Conservation (phyloP, 2,113 vertebrate genomes). For the Lepidothrix coronata region DNA sequence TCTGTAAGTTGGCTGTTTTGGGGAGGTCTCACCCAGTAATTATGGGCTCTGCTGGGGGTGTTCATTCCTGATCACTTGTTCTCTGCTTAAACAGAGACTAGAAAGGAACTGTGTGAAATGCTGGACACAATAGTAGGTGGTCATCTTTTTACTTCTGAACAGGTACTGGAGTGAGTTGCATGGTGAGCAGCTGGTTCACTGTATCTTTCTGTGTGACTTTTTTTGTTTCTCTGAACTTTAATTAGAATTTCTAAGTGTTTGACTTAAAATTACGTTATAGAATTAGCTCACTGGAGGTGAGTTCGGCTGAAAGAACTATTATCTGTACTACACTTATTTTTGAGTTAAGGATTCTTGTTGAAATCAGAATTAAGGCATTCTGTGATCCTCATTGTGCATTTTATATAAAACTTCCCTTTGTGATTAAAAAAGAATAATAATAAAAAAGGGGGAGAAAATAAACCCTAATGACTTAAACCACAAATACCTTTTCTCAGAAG, state of each 20-base stretch:
- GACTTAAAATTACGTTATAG: neutral
- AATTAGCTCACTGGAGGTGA: neutral
- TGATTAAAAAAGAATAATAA: neutral
- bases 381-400: neutral
- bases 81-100: neutral
- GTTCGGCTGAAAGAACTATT: neutral
- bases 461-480: neutral
- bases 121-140: neutral
- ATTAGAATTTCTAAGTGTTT: neutral
- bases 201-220: neutral
- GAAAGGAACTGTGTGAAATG: neutral
- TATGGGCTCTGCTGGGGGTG: neutral
- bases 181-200: neutral
- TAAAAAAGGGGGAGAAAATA: rapidly evolving
- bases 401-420: neutral
- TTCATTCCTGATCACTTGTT: rapidly evolving
- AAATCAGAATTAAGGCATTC: neutral
- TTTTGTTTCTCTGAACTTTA: neutral
- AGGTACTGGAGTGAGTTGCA: neutral
- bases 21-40: neutral
- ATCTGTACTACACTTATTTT: neutral
- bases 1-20: neutral
- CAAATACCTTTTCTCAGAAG: neutral
- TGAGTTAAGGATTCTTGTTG: neutral
- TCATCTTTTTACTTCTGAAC: neutral